A percentile compares a stretch with the other conserved stretches of the same genome.
These are phyloP conservation scores for Pachyramphus minor DNA, from an alignment of 2,113 vertebrate species.

Conservation along the genomic window DNA sequence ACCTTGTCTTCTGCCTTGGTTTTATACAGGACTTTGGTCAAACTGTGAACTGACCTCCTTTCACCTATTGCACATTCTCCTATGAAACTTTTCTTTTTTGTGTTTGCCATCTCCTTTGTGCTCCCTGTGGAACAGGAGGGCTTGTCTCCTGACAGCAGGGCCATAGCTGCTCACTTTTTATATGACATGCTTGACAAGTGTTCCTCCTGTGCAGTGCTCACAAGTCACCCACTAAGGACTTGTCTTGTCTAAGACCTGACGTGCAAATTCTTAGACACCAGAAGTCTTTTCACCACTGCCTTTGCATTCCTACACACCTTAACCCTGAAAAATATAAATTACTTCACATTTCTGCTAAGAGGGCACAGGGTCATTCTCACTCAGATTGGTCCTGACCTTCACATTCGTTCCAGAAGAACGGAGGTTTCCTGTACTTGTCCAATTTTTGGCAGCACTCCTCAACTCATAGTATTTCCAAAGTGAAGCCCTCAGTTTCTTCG, in stretches of 20 bases:
- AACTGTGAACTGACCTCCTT: not conserved
- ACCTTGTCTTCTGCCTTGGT: not conserved
- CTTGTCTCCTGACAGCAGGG: not conserved
- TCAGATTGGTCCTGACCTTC: not conserved
- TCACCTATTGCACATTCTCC: not conserved
- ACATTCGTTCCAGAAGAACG: accelerated
- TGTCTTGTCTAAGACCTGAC: not conserved
- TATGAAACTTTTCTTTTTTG: not conserved
- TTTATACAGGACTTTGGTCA: not conserved
- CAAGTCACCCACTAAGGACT: not conserved
- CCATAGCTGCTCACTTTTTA: not conserved
- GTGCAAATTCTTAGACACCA: accelerated
- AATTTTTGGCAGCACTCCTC: not conserved
- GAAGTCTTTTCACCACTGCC: not conserved
- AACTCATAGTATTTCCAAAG: not conserved
- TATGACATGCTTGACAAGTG: too few relatives aligned
- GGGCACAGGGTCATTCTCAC: not conserved
- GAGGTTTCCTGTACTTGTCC: not conserved
- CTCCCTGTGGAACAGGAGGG: not conserved
- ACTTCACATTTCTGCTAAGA: not conserved
- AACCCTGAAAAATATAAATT: not conserved
- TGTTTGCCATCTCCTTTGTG: too few relatives aligned
- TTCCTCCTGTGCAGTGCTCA: not conserved
- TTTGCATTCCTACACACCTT: not conserved
- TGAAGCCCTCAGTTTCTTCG: not conserved